These are phyloP conservation scores for Eublepharis macularius DNA, from an alignment of 2,113 vertebrate genomes.

Conservation along the genomic window DNA sequence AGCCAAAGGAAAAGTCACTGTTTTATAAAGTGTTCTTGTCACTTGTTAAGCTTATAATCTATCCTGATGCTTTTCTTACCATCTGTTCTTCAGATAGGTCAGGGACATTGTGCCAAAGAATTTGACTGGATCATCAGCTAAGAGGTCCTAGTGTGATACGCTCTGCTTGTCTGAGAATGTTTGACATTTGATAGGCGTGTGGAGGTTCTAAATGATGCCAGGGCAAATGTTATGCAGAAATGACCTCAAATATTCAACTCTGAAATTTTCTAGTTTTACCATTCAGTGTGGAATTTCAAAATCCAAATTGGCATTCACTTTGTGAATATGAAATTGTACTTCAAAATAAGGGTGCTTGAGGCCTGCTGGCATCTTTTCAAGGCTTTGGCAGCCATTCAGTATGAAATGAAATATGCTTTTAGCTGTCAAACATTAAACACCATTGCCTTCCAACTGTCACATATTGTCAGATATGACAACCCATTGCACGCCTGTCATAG, in stretches of 20 bases:
- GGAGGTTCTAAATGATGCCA: too few species aligned
- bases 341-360: not conserved
- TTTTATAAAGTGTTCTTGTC: not conserved
- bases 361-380: not conserved
- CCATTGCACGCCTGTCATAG: not conserved
- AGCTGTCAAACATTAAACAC: not conserved
- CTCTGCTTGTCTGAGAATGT: not conserved
- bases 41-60: not conserved
- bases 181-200: not conserved
- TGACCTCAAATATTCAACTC: not conserved
- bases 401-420: not conserved
- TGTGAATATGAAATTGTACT: not conserved
- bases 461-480: not conserved
- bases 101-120: not conserved
- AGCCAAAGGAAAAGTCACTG: not conserved
- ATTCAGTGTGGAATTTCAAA: not conserved
- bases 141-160: not conserved
- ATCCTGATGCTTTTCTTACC: not conserved
- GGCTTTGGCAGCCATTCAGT: not conserved
- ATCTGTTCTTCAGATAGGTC: not conserved
- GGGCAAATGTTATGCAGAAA: not conserved
- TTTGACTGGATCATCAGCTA: not conserved
- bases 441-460: not conserved
- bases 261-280: not conserved
- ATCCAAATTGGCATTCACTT: not conserved